Conservation (phyloP, 2,888 invertebrate species). For the Melolontha melolontha region DNA sequence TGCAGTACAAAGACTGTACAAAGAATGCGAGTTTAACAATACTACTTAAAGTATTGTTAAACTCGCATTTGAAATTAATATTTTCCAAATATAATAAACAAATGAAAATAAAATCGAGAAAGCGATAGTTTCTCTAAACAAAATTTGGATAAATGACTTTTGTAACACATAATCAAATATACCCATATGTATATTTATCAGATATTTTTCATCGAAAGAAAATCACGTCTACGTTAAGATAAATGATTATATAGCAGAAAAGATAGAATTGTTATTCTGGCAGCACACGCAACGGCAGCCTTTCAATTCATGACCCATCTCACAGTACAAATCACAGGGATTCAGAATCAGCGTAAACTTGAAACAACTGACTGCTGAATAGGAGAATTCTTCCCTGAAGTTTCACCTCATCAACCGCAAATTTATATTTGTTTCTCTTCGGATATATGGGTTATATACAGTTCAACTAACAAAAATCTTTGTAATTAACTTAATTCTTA, state of each 20-base stretch:
- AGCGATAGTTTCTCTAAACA: too few species aligned
- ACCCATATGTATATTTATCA: too few species aligned
- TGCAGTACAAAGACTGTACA: too few species aligned
- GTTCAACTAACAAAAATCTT: background rate
- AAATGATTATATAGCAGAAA: slow-evolving; percentile 37
- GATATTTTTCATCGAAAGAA: slow-evolving; percentile 17
- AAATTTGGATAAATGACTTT: too few species aligned
- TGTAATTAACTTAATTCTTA: too few species aligned
- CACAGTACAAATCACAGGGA: slow-evolving; percentile 42
- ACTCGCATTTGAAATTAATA: too few species aligned
- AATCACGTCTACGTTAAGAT: slow-evolving; percentile 33
- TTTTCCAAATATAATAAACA: too few species aligned
- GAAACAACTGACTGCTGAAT: slow-evolving; percentile 41
- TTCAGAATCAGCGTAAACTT: slow-evolving; percentile 39
- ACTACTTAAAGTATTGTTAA: too few species aligned
- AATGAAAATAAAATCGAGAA: too few species aligned
- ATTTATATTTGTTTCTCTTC: slow-evolving; percentile 16
- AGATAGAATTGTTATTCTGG: slow-evolving; percentile 41
- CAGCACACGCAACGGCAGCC: slow-evolving; percentile 38
- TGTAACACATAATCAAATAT: too few species aligned
- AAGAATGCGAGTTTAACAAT: too few species aligned
- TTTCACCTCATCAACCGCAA: slow-evolving; percentile 38
- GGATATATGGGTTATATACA: slow-evolving; percentile 1
- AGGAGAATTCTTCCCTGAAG: slow-evolving; percentile 24
- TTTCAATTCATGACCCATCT: slow-evolving; percentile 43